Conservation (phyloP, 2,113 vertebrate species). For the Syngnathoides biaculeatus region DNA sequence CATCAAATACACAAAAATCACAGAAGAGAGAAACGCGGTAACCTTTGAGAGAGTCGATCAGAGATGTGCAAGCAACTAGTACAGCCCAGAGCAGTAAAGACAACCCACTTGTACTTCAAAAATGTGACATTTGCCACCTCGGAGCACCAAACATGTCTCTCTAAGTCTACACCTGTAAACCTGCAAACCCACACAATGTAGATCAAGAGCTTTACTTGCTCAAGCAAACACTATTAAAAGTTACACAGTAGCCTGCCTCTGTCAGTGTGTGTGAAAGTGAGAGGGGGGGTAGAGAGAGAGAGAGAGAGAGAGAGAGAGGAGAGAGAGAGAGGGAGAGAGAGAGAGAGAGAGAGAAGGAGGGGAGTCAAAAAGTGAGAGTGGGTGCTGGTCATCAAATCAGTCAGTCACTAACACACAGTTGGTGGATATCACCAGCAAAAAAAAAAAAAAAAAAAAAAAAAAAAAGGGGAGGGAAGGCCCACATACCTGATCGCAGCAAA, state of each 20-base stretch:
- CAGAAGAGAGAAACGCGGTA: conserved; percentile 64
- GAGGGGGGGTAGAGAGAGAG: not conserved
- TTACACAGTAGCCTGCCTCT: conserved; percentile 38
- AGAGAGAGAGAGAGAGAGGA: conserved; percentile 20
- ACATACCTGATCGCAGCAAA: conserved; percentile 67
- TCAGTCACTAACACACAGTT: conserved; percentile 55
- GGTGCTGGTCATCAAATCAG: conserved; percentile 62
- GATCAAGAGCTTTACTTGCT: conserved; percentile 50
- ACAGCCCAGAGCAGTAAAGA: conserved; percentile 72
- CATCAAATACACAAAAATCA: conserved; percentile 68
- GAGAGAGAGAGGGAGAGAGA: conserved; percentile 18
- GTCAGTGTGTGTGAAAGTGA: conserved; percentile 4
- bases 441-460: conserved; percentile 15
- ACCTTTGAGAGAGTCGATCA: conserved; percentile 74
- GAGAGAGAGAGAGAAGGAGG: conserved; percentile 20
- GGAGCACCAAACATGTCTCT: conserved; percentile 66
- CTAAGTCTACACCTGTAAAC: conserved; percentile 66
- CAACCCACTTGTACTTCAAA: conserved; percentile 73
- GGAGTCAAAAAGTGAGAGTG: conserved; percentile 42
- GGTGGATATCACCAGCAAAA: conserved; percentile 7
- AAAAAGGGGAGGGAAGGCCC: conserved; percentile 42
- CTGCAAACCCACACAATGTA: conserved; percentile 64
- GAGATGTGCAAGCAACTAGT: conserved; percentile 65
- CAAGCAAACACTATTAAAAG: conserved; percentile 63
- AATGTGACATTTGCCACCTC: conserved; percentile 73